These are phyloP conservation scores for Malaclemys terrapin DNA, from an alignment of 2,113 vertebrate genomes.

Conservation along the genomic window DNA sequence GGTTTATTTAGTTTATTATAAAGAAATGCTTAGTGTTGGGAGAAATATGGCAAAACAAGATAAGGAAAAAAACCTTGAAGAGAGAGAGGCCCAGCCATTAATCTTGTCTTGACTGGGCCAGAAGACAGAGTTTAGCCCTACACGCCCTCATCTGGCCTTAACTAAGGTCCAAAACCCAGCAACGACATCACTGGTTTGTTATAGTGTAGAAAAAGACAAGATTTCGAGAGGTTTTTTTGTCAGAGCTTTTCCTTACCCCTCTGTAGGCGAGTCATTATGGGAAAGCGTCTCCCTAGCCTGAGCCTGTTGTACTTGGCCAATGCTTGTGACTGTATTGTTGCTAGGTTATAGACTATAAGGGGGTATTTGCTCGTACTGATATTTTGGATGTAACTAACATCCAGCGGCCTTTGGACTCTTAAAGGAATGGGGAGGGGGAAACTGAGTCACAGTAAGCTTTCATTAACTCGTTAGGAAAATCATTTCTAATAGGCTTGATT, in stretches of 20 bases:
- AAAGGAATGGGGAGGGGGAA: background rate
- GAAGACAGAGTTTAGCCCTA: background rate
- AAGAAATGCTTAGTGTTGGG: background rate
- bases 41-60: background rate
- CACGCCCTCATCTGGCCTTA: background rate
- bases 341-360: background rate
- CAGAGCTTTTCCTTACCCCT: background rate
- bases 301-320: background rate
- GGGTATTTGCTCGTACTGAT: background rate
- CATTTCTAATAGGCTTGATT: background rate
- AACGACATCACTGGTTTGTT: background rate
- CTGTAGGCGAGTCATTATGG: background rate
- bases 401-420: background rate
- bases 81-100: background rate
- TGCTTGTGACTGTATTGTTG: background rate
- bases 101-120: background rate
- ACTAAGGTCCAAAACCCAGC: background rate
- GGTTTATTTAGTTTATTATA: background rate
- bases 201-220: background rate
- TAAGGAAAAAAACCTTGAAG: background rate
- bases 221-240: background rate
- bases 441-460: background rate
- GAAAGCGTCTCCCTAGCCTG: background rate
- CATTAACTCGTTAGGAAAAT: background rate
- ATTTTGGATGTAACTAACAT: background rate